Evolutionary conservation across 2,888 invertebrate species (phyloP), one percentile per base, ranked within the genome.

Genomic region (Tuberolachnus salignus): DNA sequence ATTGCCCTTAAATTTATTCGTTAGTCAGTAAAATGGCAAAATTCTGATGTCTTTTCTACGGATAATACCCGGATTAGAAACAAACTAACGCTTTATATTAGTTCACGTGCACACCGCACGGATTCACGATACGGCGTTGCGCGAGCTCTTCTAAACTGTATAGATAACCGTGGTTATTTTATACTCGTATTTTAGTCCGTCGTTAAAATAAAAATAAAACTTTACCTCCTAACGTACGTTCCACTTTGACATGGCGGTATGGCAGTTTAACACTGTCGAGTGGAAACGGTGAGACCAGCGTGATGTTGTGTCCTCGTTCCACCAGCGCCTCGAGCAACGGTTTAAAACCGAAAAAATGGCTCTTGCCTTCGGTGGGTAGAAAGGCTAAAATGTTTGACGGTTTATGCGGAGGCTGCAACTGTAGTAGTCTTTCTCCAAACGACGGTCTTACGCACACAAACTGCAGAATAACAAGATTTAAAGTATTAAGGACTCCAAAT

Each of bases 281-380:
- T 1, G 44, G 3, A 14, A 66, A 75, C 26, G 71, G 70, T 19
- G 80, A 51, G 4, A 80, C 59, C n/a, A 80, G 44, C 1, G 80
- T 80, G 26, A 80, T 23, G 13, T 80, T 49, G 21, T 80, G 80
- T 14, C 72, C 80, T 69, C 80, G 34, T 11, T 26, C 11, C 14
- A 80, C 80, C n/a, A 80, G 73, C 49, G 21, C 23, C 13, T 80
- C 51, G 14, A 71, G 42, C 14, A 80, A 23, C 21, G 73, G 69
- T 23, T 51, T 70, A 6, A 80, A 71, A 1, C 69, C 71, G 34
- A 26, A 26, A 11, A 80, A 71, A 72, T 80, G 80, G 19, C 74
- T 66, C 44, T 55, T 75, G 11, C 19, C 64, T 66, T 75, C 74
- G 46, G 74, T 75, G 0, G 74, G 74, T 9, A 75, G 21, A 75